Base-by-base conservation (phyloP, 2,113 vertebrate species). In the Cynopterus brachyotis region DNA sequence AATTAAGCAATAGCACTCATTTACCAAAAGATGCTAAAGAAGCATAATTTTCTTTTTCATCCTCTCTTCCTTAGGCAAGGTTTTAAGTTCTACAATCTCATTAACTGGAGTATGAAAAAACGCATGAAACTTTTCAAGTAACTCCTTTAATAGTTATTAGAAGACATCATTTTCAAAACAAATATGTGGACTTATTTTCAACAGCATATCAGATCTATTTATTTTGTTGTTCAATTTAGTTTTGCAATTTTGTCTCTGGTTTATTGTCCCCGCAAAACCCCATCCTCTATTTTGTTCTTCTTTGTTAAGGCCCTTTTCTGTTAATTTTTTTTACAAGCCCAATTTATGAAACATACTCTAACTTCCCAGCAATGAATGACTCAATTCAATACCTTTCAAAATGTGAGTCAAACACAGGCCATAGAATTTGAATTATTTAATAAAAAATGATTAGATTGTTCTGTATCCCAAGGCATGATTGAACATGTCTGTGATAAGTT, bases 201-300 rank as follows among this genome's bases (percentile, higher is more conserved):
- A 59, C 26, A 55, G n/a, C 81, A 60, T 84, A 97, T 94, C 70
- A 92, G 20, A 89, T 97, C 95, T 95, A 97, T 86, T 97, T 98
- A 92, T 98, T 96, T 66, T 98, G 96, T 53, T 94, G 28, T 94
- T 97, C 95, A 98, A 98, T 98, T 98, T 95, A 94, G 90, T 97
- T 98, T 97, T 97, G 97, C 70, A 97, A 97, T 98, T 93, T 96
- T 57, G 89, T 97, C 60, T 75, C 92, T 93, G 62, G 5, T 95
- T 98, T 98, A 96, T 96, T 91, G 47, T 94, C 75, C 30, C 76
- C 64, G 28, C 24, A 37, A 78, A 88, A 12, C 20, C 13, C n/a
- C 53, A 72, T 93, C 75, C 89, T 94, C 92, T 95, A 95, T 94
- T 86, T 72, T 70, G 10, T 75, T 96, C 53, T 96, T 42, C 82